Percentiles rank a stretch among this genome's conserved stretches.
phyloP scores from a whole-genome alignment of 2,113 vertebrate species.

The Hippopotamus amphibius region DNA sequence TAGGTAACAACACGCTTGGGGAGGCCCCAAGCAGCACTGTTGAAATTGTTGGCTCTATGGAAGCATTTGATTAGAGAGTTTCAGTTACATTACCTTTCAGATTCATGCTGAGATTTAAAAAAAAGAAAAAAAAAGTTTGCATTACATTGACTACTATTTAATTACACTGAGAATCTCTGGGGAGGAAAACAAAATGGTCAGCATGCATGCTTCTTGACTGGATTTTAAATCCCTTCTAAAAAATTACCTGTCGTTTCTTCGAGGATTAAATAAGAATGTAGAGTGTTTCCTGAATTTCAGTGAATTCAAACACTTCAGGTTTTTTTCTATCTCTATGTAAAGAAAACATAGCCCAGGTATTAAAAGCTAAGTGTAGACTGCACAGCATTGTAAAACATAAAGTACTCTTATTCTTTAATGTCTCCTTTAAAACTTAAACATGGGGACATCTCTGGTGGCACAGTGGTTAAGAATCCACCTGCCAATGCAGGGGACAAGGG shows the following conservation, averaged over 20 bases:
- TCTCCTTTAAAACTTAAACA: slow-evolving; percentile 15
- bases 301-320: background rate
- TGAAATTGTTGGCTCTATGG: background rate
- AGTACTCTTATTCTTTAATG: background rate
- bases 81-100: background rate
- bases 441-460: background rate
- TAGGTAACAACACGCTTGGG: background rate
- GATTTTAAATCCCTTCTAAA: slow-evolving; percentile 42
- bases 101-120: background rate
- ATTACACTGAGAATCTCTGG: background rate
- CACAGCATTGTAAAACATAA: background rate
- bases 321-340: slow-evolving; percentile 7
- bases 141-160: background rate
- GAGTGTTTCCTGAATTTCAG: background rate
- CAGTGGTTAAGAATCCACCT: no score
- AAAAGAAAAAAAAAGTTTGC: background rate
- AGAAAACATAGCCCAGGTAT: background rate
- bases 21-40: background rate
- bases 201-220: slow-evolving; percentile 16
- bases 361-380: background rate
- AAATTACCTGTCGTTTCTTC: background rate
- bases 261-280: slow-evolving; percentile 36
- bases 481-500: no score
- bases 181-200: background rate
- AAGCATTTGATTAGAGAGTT: slow-evolving; percentile 37